phyloP scores from a whole-genome alignment of 2,113 vertebrate species.

The Ailurus styani region DNA sequence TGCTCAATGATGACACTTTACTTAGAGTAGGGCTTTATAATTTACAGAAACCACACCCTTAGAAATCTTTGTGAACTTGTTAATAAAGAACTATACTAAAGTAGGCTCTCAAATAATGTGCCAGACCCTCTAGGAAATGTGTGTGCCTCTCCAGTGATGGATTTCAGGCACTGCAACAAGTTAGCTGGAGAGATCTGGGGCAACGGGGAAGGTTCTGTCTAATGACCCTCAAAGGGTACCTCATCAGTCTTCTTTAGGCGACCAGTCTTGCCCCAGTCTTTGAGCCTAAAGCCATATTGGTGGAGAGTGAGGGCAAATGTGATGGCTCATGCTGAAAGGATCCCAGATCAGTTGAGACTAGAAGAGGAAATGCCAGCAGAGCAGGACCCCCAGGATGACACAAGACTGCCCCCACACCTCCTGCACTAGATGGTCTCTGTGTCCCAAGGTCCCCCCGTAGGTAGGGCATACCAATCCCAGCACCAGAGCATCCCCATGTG shows the following conservation, averaged over 20 bases:
- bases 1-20: neutral
- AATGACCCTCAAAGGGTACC: neutral
- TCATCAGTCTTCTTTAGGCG: neutral
- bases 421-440: neutral
- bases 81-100: neutral
- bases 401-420: neutral
- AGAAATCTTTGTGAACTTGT: neutral
- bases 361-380: neutral
- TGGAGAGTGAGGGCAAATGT: neutral
- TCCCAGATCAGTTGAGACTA: neutral
- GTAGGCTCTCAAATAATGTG: neutral
- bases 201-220: neutral
- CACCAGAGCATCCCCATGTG: neutral
- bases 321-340: neutral
- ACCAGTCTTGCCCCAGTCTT: neutral
- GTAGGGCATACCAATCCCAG: neutral
- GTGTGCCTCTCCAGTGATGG: neutral
- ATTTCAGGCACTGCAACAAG: neutral
- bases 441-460: neutral
- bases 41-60: neutral
- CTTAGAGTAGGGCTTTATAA: neutral
- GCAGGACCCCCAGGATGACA: neutral
- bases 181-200: neutral
- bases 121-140: neutral
- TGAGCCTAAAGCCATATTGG: neutral